Conservation (phyloP, 2,113 vertebrate genomes). For the Protobothrops flavoviridis region DNA sequence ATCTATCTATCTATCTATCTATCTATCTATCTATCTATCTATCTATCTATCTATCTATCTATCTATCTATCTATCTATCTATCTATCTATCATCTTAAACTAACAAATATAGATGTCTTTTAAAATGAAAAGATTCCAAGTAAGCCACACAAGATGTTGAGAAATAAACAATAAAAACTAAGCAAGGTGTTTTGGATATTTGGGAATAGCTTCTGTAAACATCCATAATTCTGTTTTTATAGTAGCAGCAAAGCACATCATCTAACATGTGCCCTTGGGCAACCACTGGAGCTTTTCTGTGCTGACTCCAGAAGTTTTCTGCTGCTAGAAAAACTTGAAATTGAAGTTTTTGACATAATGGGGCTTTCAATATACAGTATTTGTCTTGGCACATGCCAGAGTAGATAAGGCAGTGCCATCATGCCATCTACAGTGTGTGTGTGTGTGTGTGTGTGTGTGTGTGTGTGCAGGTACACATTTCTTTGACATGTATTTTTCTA, state of each 20-base stretch:
- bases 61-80: neutral
- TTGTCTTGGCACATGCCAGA: constrained; percentile 64
- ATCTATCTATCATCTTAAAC: neutral
- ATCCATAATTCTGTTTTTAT: neutral
- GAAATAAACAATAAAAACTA: neutral
- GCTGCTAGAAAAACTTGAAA: constrained; percentile 48
- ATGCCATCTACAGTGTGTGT: neutral
- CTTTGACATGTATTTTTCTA: neutral
- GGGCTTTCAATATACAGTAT: constrained; percentile 35
- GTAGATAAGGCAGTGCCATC: constrained; percentile 44
- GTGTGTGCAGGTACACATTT: neutral
- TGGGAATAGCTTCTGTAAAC: neutral
- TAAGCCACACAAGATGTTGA: neutral
- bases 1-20: too few relatives aligned
- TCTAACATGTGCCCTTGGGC: constrained; percentile 13
- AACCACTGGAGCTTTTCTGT: constrained; percentile 34
- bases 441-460: neutral
- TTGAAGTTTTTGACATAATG: constrained; percentile 43
- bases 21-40: neutral
- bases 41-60: neutral
- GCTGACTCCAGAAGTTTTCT: constrained; percentile 52
- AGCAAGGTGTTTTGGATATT: neutral
- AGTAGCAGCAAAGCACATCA: constrained; percentile 5
- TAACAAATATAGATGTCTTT: neutral
- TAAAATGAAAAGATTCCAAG: neutral